Conservation (phyloP, 2,113 vertebrate species). For the Pseudorhombus dupliciocellatus region DNA sequence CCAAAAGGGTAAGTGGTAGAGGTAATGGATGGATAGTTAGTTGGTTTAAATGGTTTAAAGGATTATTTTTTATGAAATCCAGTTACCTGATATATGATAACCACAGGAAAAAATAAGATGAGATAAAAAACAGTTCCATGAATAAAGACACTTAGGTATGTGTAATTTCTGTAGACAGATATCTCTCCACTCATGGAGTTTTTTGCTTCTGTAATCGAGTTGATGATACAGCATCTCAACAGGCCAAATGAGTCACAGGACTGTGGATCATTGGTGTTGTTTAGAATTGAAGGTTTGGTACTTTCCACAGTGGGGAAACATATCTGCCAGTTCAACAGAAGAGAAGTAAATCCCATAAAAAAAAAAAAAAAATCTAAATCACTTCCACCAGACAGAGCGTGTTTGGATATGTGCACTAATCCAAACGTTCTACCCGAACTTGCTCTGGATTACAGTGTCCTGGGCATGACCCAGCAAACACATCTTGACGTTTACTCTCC, state of each 20-base stretch:
- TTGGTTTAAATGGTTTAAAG: no score
- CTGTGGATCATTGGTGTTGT: neutral
- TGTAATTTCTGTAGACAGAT: neutral
- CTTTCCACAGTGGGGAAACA: slow-evolving; percentile 23
- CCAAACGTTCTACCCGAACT: slow-evolving; percentile 40
- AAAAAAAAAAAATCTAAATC: slow-evolving; percentile 14
- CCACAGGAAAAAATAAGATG: no score
- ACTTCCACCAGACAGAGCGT: slow-evolving; percentile 14
- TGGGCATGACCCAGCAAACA: slow-evolving; percentile 21
- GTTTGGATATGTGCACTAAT: slow-evolving; percentile 16
- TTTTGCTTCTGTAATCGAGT: neutral
- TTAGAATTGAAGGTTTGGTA: slow-evolving; percentile 19
- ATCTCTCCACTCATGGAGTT: neutral
- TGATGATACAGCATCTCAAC: neutral
- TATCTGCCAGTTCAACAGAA: neutral
- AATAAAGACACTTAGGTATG: neutral
- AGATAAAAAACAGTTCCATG: neutral
- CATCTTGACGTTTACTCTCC: slow-evolving; percentile 2
- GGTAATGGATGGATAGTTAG: neutral
- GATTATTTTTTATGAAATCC: no score
- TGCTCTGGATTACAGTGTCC: slow-evolving; percentile 31
- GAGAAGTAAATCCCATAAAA: slow-evolving; percentile 3
- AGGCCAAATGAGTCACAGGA: neutral
- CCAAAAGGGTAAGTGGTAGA: no score
- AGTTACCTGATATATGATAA: no score